Evolutionary conservation across 2,888 invertebrate genomes (phyloP), one percentile per base, ranked within the genome.

Genomic region (Ophioninae sp.): DNA sequence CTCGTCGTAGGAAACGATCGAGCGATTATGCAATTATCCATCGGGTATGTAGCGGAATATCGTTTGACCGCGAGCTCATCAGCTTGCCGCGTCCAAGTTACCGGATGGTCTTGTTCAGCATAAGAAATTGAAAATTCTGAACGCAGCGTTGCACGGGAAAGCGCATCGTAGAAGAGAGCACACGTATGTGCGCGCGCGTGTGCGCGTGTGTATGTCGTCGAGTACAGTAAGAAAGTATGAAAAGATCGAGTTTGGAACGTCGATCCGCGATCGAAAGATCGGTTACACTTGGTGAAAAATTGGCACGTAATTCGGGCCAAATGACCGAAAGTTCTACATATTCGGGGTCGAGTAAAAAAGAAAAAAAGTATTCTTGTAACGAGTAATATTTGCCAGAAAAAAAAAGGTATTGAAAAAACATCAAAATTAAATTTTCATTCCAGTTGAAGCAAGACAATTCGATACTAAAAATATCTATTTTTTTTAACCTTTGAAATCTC

Each of bases 301-400:
- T 73, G 44, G 65, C 30, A 44, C 64, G 77, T 73, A 77, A 83
- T 83, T 83, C 77, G 80, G 73, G 76, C 50, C 77, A 44, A 83
- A 77, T 59, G 76, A 70, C 50, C 39, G 61, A 64, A 44, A 62
- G 37, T 67, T 68, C 50, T 70, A 2, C 39, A 37, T 37, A 61
- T 13, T 50, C 21, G 44, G 3, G 7, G 7, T n/a, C n/a, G n/a
- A n/a, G 50, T 7, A 21, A 56, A 50, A 8, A 17, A 10, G 8
- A 41, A 20, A 23, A 6, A 13, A 17, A 39, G 13, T 23, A 37
- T 8, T 44, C 13, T 44, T 44, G 44, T 44, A 13, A 44, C 2
- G 0, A 44, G 44, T 44, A 44, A 0, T 44, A 3, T 7, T 30
- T 8, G 65, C 65, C 17, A 20, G 0, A n/a, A 65, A 37, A 65